Base-by-base conservation (phyloP, 2,888 invertebrate genomes). In the Zeuzera pyrina region DNA sequence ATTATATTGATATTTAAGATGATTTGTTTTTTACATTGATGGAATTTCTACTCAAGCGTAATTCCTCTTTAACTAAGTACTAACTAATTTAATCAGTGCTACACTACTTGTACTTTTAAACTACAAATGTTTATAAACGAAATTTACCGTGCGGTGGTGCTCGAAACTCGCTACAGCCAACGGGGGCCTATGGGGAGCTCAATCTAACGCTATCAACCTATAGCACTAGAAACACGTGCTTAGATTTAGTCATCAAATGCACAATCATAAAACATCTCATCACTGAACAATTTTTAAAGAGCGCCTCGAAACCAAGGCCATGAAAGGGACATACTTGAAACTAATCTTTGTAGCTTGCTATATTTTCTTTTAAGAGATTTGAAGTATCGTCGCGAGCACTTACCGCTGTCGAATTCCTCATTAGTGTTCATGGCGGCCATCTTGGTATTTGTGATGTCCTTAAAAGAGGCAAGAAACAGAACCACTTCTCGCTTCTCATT, bases 401-500 rank as follows among this genome's bases (percentile, higher is more conserved):
- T 86, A 93, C 93, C 93, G 86, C 92, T 92, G 77, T 93, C 93
- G 72, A 91, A 92, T 58, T 91, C 89, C 81, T 94, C 93, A 76
- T 91, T 90, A 69, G 89, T 89, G 63, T 89, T 89, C 90, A 91
- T 90, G 73, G 93, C 92, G 46, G 91, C 89, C 91, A 92, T 92
- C 85, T 94, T 95, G 49, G 93, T 92, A 73, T 93, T 91, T 38
- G 96, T 95, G 76, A 97, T 94, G 79, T 97, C 97, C 85, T 97
- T 97, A 85, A 97, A 96, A 12, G 97, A 97, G 41, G 96, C 97
- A 68, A 97, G 88, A 74, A 95, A 97, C 56, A 97, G 86, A 15
- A 97, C 97, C 61, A 97, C 97, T 85, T 97, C 96, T 42, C 96
- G 89, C 77, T 97, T 97, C 74, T 97, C 97, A 87, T 97, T 97